Percentiles rank a stretch among this genome's conserved stretches.
These are phyloP conservation scores for Pectinophora gossypiella DNA, from an alignment of 1,140 invertebrate species.

Conservation along the genomic window DNA sequence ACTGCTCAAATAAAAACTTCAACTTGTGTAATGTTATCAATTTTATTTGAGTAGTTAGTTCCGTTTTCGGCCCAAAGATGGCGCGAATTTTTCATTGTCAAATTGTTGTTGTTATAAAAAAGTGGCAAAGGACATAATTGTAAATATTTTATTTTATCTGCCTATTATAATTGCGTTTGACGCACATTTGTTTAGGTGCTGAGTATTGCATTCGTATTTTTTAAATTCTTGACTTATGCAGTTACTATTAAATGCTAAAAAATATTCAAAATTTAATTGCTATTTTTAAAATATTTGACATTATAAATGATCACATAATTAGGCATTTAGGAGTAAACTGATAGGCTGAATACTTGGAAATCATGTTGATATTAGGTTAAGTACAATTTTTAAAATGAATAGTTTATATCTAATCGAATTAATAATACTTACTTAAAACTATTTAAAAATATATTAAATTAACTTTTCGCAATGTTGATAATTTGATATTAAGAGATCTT, in stretches of 20 bases:
- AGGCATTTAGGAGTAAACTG: background rate
- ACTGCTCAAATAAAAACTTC: too few relatives aligned
- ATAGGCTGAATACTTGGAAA: background rate
- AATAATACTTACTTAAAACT: too few relatives aligned
- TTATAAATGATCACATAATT: background rate
- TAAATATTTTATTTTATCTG: conserved; percentile 39
- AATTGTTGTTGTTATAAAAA: conserved; percentile 24
- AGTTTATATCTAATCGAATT: too few relatives aligned
- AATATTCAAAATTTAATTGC: background rate
- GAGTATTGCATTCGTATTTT: conserved; percentile 22
- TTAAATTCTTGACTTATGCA: background rate
- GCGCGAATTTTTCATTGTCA: background rate
- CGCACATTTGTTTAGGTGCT: conserved; percentile 36
- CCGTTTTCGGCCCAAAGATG: too few relatives aligned
- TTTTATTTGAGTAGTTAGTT: too few relatives aligned
- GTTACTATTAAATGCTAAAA: background rate
- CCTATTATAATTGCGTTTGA: conserved; percentile 37
- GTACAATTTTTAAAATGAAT: too few relatives aligned
- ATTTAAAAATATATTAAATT: too few relatives aligned
- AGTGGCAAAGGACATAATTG: conserved; percentile 34
- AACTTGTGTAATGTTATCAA: too few relatives aligned
- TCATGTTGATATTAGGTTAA: too few relatives aligned
- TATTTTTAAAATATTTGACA: background rate
- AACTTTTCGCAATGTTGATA: too few relatives aligned
- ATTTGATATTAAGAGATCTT: too few relatives aligned